These are phyloP conservation scores for Calosoma granatense DNA, from an alignment of 1,140 invertebrate genomes.

Conservation along the genomic window DNA sequence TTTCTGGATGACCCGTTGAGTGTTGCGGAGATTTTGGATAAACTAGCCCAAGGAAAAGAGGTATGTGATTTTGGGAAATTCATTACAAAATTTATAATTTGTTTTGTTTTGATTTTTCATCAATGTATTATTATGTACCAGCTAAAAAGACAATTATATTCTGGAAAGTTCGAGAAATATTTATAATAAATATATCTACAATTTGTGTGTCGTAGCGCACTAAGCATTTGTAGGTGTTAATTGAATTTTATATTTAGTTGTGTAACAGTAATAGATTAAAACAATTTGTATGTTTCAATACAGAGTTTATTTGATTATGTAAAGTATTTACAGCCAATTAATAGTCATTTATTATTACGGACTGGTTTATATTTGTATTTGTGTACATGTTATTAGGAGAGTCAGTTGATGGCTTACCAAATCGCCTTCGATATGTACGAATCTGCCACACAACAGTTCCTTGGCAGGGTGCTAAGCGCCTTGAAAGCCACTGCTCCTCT, in stretches of 20 bases:
- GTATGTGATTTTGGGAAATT: conserved; percentile 40
- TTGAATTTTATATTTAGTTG: too few relatives aligned
- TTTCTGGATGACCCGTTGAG: conserved; percentile 88
- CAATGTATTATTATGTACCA: too few relatives aligned
- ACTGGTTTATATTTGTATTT: conserved; percentile 11
- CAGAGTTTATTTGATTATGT: too few relatives aligned
- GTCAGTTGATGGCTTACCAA: conserved; percentile 90
- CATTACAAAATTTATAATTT: neutral
- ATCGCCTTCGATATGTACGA: conserved; percentile 99
- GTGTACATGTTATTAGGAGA: conserved; percentile 34
- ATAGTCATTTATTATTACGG: too few relatives aligned
- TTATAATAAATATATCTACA: too few relatives aligned
- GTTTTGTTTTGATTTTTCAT: neutral
- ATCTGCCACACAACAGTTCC: conserved; percentile 95
- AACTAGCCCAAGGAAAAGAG: conserved; percentile 68
- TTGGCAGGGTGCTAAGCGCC: conserved; percentile 77
- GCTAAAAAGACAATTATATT: too few relatives aligned
- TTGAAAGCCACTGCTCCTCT: conserved; percentile 75
- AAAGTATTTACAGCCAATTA: too few relatives aligned
- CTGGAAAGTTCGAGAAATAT: too few relatives aligned
- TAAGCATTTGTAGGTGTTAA: too few relatives aligned
- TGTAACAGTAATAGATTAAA: too few relatives aligned
- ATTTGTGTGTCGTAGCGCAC: too few relatives aligned
- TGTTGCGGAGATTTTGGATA: conserved; percentile 85
- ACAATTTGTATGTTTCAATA: too few relatives aligned